Percentiles rank a stretch among this genome's conserved stretches.
phyloP scores from a whole-genome alignment of 2,797 vertebrate species.

The Lepus oiostolus region DNA sequence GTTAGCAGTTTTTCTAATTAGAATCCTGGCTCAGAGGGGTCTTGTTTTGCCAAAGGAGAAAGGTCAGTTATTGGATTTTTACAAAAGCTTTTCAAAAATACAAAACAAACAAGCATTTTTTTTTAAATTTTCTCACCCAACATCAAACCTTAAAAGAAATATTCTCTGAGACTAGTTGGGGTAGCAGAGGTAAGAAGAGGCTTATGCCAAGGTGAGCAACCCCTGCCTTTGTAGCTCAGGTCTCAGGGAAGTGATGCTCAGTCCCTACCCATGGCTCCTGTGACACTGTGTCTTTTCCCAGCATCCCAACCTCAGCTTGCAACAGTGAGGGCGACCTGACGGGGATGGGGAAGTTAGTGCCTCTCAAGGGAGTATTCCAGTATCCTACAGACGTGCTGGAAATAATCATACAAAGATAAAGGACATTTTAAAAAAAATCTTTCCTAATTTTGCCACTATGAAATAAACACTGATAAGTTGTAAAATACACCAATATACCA shows the following conservation, averaged over 20 bases:
- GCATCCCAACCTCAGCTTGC: background rate
- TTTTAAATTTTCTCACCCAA: background rate
- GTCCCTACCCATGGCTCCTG: accelerated
- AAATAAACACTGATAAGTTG: background rate
- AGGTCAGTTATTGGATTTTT: background rate
- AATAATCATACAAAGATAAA: background rate
- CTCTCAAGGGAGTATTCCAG: background rate
- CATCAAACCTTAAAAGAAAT: background rate
- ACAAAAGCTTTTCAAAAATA: background rate
- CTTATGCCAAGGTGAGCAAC: accelerated
- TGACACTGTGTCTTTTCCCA: too few relatives aligned
- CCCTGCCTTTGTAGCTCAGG: too few relatives aligned
- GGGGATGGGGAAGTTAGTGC: background rate
- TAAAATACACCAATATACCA: background rate
- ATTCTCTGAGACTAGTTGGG: background rate
- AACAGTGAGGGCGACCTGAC: background rate
- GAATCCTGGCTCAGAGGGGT: background rate
- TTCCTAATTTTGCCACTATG: background rate
- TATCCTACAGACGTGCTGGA: background rate
- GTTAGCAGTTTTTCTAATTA: background rate
- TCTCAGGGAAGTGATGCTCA: background rate
- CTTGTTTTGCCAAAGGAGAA: background rate
- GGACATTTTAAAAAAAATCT: background rate
- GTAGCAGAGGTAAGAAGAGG: background rate
- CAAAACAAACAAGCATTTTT: background rate